Evolutionary conservation across 2,797 vertebrate genomes (phyloP), one percentile per base, ranked within the genome.

Genomic region (Perodicticus potto): DNA sequence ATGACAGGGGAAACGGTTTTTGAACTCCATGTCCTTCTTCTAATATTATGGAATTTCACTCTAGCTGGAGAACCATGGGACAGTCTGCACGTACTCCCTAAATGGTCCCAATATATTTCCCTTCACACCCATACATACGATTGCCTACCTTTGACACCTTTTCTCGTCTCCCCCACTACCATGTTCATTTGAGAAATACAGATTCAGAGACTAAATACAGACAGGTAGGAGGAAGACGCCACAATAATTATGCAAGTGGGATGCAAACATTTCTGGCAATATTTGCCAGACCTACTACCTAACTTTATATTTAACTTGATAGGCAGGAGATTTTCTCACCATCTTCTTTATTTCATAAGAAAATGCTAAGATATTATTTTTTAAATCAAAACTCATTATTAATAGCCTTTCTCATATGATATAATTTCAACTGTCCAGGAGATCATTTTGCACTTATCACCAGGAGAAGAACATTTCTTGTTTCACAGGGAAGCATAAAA

Each of bases 341-440:
- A 45, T 73, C 27, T n/a, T 77, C 32, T 63, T 67, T 29, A 65
- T 13, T 77, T 81, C 74, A 76, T 23, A 67, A 32, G 20, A 40
- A 92, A 93, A 92, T 49, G 0, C 29, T 7, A 90, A 20, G 11
- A 49, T 32, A 92, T 16, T 14, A 49, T n/a, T 92, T 90, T 89
- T 86, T 49, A 16, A 61, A 49, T 95, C 25, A 23, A 29, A 94
- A 87, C 32, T 81, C 53, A 55, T 77, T 94, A 92, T 78, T 94
- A 61, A 72, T 57, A 85, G 67, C 82, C 37, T 93, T 92, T 95
- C 45, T 93, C 81, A 40, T 45, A 43, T 10, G 34, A 27, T 77
- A 22, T 65, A 53, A 92, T 95, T 93, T 95, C 94, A 86, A 85
- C 49, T 55, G 3, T 87, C 89, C 85, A 37, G 65, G 32, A 34